phyloP scores from a whole-genome alignment of 1,140 invertebrate species.

The Nymphalis io region DNA sequence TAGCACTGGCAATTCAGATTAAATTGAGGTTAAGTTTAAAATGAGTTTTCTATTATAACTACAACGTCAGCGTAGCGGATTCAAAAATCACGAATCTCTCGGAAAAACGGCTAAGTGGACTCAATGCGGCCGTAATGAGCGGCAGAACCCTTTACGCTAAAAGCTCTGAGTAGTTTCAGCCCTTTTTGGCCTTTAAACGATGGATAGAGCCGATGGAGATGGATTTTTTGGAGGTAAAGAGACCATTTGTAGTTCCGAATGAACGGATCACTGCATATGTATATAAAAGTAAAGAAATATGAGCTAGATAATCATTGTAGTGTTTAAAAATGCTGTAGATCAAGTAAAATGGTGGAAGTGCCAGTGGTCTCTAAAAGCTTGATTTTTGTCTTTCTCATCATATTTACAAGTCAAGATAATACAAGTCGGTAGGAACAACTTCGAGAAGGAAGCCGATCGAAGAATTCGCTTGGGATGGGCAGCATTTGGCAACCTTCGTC shows the following conservation, averaged over 20 bases:
- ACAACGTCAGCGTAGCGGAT: slow-evolving; percentile 12
- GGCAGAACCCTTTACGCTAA: slow-evolving; percentile 50
- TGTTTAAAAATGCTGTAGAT: too few relatives aligned
- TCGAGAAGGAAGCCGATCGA: too few relatives aligned
- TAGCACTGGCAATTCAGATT: neutral
- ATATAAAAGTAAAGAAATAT: too few relatives aligned
- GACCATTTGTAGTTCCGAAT: slow-evolving; percentile 4
- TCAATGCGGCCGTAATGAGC: slow-evolving; percentile 44
- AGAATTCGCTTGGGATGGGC: too few relatives aligned
- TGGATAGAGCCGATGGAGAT: slow-evolving; percentile 42
- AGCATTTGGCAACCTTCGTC: too few relatives aligned
- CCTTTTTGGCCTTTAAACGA: slow-evolving; percentile 50
- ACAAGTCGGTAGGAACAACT: too few relatives aligned
- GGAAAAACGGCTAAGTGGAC: slow-evolving; percentile 43
- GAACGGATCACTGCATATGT: neutral
- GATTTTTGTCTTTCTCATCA: too few relatives aligned
- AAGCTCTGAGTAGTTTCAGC: slow-evolving; percentile 52
- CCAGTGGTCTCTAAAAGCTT: too few relatives aligned
- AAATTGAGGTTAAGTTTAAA: slow-evolving; percentile 3
- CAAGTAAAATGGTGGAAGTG: too few relatives aligned
- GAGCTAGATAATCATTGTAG: too few relatives aligned
- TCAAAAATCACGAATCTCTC: slow-evolving; percentile 39
- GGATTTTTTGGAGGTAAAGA: slow-evolving; percentile 19
- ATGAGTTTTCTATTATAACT: slow-evolving; percentile 3
- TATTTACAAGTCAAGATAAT: too few relatives aligned